Base-by-base conservation (phyloP, 2,888 invertebrate species). In the Drosophila pullipes region DNA sequence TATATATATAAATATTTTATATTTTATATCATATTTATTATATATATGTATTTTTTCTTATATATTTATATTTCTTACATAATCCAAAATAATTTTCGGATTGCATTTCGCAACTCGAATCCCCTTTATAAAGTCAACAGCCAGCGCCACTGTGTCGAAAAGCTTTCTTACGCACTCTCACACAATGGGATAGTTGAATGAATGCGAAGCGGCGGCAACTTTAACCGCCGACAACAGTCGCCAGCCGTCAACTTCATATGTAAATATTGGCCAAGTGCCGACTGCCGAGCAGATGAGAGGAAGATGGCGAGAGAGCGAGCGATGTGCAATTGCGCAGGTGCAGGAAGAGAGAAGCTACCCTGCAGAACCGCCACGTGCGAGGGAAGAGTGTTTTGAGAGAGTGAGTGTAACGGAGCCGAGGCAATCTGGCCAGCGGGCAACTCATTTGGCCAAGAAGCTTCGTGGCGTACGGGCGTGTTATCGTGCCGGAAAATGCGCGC, bases 401-500 rank as follows among this genome's bases (percentile, higher is more conserved):
- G 22, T 31, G 73, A 64, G 67, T n/a, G 44, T 33, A 69, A 68
- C 59, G 33, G 63, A 70, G 74, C 64, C 69, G 35, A 71, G 74
- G 69, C 82, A 75, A 76, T 81, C 65, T 83, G 79, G 90, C 86
- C 90, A 86, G 86, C 90, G 87, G 89, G 81, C 77, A 89, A 75
- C 84, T 91, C 92, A 93, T 91, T 93, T 92, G 92, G 91, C 91
- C 91, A 92, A 91, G 91, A 88, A 91, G 88, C 86, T 86, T 92
- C 87, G 86, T 86, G 76, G 89, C 91, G 91, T 91, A 90, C 92
- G 93, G 92, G 86, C 91, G 92, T 92, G 92, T 87, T 85, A 74
- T 74, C 63, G 65, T 67, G 90, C 74, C 81, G 76, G 75, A 78
- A 83, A 85, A 84, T 81, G 85, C 89, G 91, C 89, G 85, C 89